phyloP scores from a whole-genome alignment of 2,113 vertebrate species.

The Mormyrus iriodes region DNA sequence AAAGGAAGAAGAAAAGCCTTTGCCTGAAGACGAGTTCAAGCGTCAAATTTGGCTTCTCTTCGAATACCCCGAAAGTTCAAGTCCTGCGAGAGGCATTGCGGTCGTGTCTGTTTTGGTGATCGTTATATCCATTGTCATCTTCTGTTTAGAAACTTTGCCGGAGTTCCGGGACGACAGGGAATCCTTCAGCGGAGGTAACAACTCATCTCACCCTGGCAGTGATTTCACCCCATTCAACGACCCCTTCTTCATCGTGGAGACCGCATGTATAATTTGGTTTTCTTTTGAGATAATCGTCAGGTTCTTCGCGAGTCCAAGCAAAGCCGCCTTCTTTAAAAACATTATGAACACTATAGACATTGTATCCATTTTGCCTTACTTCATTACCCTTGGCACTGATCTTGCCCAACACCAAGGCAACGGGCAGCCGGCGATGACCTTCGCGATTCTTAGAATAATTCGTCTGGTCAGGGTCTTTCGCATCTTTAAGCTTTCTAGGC shows the following conservation, averaged over 20 bases:
- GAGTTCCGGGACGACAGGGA: slow-evolving; percentile 92
- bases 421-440: slow-evolving; percentile 15
- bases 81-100: slow-evolving; percentile 87
- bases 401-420: slow-evolving; percentile 13
- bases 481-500: slow-evolving; percentile 18
- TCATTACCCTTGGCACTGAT: slow-evolving; percentile 17
- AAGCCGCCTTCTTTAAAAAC: slow-evolving; percentile 17
- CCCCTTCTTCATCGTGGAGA: slow-evolving; percentile 15
- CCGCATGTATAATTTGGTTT: slow-evolving; percentile 12
- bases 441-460: slow-evolving; percentile 17
- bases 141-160: slow-evolving; percentile 91
- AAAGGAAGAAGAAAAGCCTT: slow-evolving; percentile 84
- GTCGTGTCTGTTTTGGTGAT: slow-evolving; percentile 96
- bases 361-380: slow-evolving; percentile 17
- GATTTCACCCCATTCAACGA: slow-evolving; percentile 63
- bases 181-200: slow-evolving; percentile 64
- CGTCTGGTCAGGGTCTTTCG: slow-evolving; percentile 17
- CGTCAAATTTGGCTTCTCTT: slow-evolving; percentile 97
- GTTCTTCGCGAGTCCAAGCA: slow-evolving; percentile 13
- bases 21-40: slow-evolving; percentile 92
- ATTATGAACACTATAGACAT: slow-evolving; percentile 17
- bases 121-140: slow-evolving; percentile 94
- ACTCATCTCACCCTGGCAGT: slow-evolving; percentile 65
- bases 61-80: slow-evolving; percentile 95
- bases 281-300: slow-evolving; percentile 16